Evolutionary conservation across 2,113 vertebrate genomes (phyloP).

Genomic region (Otus sunia): DNA sequence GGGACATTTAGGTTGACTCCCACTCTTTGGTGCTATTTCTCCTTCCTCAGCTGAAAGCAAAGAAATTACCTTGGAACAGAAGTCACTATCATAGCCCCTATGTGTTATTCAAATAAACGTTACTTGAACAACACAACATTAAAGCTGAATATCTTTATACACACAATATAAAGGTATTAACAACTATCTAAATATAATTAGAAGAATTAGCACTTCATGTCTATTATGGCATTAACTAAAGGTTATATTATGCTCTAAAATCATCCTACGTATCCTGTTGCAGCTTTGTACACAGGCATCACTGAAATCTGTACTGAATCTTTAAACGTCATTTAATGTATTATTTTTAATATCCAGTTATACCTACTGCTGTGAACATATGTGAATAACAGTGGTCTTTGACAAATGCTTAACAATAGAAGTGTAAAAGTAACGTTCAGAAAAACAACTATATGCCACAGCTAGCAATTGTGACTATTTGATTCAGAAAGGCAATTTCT

Average conservation of each 20-base stretch:
- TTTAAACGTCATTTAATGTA: background rate
- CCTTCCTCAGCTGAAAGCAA: background rate
- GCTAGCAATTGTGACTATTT: background rate
- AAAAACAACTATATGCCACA: background rate
- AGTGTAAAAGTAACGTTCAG: background rate
- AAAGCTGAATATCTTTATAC: background rate
- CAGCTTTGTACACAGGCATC: background rate
- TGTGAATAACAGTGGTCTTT: background rate
- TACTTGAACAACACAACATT: background rate
- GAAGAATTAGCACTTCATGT: background rate
- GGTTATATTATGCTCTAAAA: background rate
- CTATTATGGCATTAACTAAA: background rate
- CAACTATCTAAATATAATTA: background rate
- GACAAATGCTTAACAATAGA: background rate
- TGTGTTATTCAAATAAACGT: background rate
- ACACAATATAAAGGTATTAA: background rate
- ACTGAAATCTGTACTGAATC: background rate
- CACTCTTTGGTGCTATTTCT: background rate
- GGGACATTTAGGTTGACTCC: background rate
- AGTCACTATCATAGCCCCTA: background rate
- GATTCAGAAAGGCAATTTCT: background rate
- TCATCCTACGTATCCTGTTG: background rate
- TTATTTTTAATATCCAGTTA: background rate
- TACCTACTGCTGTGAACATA: background rate
- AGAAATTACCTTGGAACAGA: background rate